Evolutionary conservation across 2,888 invertebrate species (phyloP), one percentile per base, ranked within the genome.

Genomic region (Drosophila paranaensis): DNA sequence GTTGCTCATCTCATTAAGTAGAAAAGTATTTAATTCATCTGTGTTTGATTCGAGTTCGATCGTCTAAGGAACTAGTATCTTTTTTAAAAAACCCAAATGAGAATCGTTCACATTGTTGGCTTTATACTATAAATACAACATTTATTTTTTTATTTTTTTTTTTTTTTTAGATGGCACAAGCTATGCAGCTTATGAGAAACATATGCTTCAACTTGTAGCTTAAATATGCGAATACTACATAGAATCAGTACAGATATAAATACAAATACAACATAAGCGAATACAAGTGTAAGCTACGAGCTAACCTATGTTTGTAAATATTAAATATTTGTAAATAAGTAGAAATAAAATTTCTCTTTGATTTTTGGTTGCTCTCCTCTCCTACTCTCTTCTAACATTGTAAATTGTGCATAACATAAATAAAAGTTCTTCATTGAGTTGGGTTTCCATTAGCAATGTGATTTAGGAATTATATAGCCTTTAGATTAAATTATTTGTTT

Each of bases 201-300:
- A 37, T 40, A 53, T 66, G 60, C 16, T 71, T 55, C n/a, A 37
- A 27, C 42, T 27, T 51, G 5, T 11, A 63, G 11, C 51, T 60
- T 75, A 68, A 42, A 45, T 60, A 61, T 39, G 20, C 45, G 67
- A 85, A 86, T 89, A 82, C 87, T 89, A 79, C 69, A 63, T 74
- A 77, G 69, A 72, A 72, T 89, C 89, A 89, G 80, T 87, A 89
- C 87, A 72, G 60, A 74, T 77, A 80, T 43, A 67, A 66, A 68
- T 71, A 74, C 60, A 71, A 53, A 58, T 65, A 64, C 39, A 76
- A 46, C 42, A 77, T 58, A 48, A 33, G 46, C 74, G 30, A 56
- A 76, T 79, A 81, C 80, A 79, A 78, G 65, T 78, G 16, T 50
- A 43, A 60, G 25, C 35, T 63, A 60, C 42, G 33, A 43, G 30